These are phyloP conservation scores for Squalus acanthias DNA, from an alignment of 2,797 vertebrate species.

Conservation along the genomic window DNA sequence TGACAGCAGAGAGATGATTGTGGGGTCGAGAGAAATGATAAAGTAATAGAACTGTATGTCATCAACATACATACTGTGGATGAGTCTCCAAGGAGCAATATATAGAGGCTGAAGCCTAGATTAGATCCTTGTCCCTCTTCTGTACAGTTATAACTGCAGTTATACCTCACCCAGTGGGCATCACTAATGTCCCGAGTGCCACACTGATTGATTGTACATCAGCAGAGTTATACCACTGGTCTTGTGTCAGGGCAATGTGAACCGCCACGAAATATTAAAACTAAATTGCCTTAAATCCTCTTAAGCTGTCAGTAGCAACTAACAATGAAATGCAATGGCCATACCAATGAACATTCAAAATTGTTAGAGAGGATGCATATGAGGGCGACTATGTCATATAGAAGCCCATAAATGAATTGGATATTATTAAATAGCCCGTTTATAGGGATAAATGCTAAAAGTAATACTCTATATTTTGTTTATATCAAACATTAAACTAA, in stretches of 20 bases:
- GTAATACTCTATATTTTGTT: not conserved
- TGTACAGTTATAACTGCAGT: not conserved
- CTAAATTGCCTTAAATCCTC: not conserved
- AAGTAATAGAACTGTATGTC: not conserved
- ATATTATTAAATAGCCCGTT: not conserved
- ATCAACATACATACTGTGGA: not conserved
- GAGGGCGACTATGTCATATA: not conserved
- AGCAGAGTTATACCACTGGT: not conserved
- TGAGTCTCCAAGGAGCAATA: not conserved
- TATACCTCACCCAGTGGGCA: not conserved
- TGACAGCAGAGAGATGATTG: constrained; percentile 1
- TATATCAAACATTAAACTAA: not conserved
- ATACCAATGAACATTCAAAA: not conserved
- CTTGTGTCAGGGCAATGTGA: not conserved
- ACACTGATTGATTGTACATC: not conserved
- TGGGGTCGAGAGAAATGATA: not conserved
- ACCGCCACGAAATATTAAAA: not conserved
- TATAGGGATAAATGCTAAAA: not conserved
- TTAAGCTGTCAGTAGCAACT: not conserved
- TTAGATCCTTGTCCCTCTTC: not conserved
- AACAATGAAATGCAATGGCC: not conserved
- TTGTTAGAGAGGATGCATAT: not conserved
- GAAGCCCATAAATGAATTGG: not conserved
- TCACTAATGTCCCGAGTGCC: not conserved
- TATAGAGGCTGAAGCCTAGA: not conserved